Evolutionary conservation across 1,140 invertebrate genomes (phyloP).

Genomic region (Hyles vespertilio): DNA sequence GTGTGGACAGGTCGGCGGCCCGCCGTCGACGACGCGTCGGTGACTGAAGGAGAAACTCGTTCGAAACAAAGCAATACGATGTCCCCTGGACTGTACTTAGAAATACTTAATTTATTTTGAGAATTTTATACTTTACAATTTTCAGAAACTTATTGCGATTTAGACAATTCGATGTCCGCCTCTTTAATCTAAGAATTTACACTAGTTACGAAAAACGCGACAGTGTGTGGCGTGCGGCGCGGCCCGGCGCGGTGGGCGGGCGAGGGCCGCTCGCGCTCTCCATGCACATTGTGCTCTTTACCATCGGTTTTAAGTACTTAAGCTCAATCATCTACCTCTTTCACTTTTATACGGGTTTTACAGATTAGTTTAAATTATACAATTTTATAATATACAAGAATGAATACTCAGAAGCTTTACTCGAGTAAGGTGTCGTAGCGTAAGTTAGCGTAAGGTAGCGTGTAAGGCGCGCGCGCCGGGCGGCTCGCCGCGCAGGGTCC

Average conservation of each 20-base stretch:
- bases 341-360: constrained; percentile 75
- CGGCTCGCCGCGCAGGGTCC: constrained; percentile 66
- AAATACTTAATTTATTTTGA: constrained; percentile 74
- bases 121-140: constrained; percentile 66
- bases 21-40: constrained; percentile 54
- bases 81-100: constrained; percentile 72
- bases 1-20: constrained; percentile 43
- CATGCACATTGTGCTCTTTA: constrained; percentile 60
- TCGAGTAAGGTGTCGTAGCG: constrained; percentile 65
- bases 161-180: constrained; percentile 68
- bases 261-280: constrained; percentile 19
- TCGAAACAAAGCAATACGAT: constrained; percentile 56
- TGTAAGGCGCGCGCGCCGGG: constrained; percentile 50
- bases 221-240: constrained; percentile 1
- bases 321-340: constrained; percentile 72
- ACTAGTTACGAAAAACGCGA: constrained; percentile 21
- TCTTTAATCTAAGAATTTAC: constrained; percentile 57
- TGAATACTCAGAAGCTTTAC: constrained; percentile 75
- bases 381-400: constrained; percentile 69
- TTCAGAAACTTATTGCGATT: constrained; percentile 60
- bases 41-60: constrained; percentile 65
- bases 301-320: constrained; percentile 71
- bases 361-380: constrained; percentile 74
- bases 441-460: constrained; percentile 55
- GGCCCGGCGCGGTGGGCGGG: constrained; percentile 3